Evolutionary conservation across 2,888 invertebrate genomes (phyloP).

Genomic region (Dexiosoma caninum): DNA sequence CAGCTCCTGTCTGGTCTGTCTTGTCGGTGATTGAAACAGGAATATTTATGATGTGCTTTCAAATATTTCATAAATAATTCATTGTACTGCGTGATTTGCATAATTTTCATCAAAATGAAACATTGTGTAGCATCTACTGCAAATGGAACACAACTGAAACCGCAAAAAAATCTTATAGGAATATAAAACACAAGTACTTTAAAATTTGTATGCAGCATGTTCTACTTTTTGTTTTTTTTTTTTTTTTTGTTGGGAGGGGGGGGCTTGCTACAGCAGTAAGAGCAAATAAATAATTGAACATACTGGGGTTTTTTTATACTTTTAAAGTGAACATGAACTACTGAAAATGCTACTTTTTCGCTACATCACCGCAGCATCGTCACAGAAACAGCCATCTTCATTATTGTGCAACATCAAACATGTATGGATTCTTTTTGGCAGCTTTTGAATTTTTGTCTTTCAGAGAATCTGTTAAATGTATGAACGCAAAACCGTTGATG

Average conservation of each 20-base stretch:
- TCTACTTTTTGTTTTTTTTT: too few species aligned
- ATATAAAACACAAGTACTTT: too few species aligned
- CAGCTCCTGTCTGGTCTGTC: slow-evolving; percentile 32
- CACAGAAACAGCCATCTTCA: slow-evolving; percentile 9
- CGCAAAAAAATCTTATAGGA: background rate
- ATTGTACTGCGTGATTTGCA: slow-evolving; percentile 64
- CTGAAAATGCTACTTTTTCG: slow-evolving; percentile 46
- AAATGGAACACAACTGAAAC: background rate
- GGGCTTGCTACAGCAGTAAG: background rate
- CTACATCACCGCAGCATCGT: slow-evolving; percentile 15
- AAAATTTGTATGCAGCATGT: slow-evolving; percentile 30
- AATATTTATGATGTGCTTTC: slow-evolving; percentile 66
- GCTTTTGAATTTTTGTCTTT: background rate
- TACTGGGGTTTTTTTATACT: slow-evolving; percentile 5
- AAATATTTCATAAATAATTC: slow-evolving; percentile 66
- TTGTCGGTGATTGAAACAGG: slow-evolving; percentile 45
- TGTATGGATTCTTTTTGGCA: slow-evolving; percentile 1
- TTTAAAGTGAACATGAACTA: slow-evolving; percentile 22
- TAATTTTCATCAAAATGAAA: slow-evolving; percentile 66
- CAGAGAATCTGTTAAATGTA: slow-evolving; percentile 15
- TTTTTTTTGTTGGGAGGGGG: background rate
- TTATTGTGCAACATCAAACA: background rate
- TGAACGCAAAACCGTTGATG: slow-evolving; percentile 37
- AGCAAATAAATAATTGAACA: slow-evolving; percentile 46
- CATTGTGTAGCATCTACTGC: slow-evolving; percentile 49